A percentile compares a stretch with the other conserved stretches of the same genome.
phyloP scores from a whole-genome alignment of 2,113 vertebrate genomes.

The Colius striatus region DNA sequence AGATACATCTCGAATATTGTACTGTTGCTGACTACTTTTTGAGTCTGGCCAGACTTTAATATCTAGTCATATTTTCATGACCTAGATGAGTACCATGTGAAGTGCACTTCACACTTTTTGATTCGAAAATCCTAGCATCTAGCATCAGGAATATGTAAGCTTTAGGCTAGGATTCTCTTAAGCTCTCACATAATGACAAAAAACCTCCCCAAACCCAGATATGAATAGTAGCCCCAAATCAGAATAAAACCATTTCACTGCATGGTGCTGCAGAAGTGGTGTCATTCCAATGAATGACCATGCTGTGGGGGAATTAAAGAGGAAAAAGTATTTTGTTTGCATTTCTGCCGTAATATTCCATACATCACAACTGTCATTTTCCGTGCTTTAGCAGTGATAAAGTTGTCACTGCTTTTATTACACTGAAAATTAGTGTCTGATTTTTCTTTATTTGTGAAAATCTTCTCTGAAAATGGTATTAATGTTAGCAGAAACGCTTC shows the following conservation, averaged over 20 bases:
- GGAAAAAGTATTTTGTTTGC: conserved; percentile 3
- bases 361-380: background rate
- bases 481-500: background rate
- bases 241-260: background rate
- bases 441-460: conserved; percentile 22
- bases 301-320: background rate
- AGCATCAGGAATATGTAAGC: background rate
- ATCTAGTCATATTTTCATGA: background rate
- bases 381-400: background rate
- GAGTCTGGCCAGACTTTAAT: accelerated
- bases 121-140: background rate
- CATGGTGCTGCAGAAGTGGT: background rate
- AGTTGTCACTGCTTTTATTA: conserved; percentile 25
- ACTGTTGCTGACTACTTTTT: background rate
- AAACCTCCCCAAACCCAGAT: background rate
- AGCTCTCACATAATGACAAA: background rate
- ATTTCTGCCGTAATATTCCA: background rate
- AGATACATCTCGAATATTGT: background rate
- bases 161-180: background rate
- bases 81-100: background rate
- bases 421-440: background rate
- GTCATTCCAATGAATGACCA: background rate
- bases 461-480: background rate
- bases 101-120: background rate
- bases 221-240: background rate